Evolutionary conservation across 1,140 invertebrate species (phyloP).

Genomic region (Cotesia chilonis): DNA sequence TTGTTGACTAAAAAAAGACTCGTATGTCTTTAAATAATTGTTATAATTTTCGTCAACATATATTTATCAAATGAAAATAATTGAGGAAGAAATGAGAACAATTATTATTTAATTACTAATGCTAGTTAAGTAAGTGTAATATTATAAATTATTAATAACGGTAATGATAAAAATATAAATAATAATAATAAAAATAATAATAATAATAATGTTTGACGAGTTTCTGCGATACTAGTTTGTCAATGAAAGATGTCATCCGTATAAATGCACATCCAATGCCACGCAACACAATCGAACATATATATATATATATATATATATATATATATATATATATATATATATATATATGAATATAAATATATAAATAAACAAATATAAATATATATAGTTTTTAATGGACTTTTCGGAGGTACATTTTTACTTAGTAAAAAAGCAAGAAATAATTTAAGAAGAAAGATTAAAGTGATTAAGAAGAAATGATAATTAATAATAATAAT

Average conservation of each 20-base stretch:
- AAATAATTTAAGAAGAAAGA: constrained; percentile 38
- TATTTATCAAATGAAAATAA: constrained; percentile 47
- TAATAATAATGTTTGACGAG: constrained; percentile 25
- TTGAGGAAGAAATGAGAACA: constrained; percentile 24
- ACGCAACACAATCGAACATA: constrained; percentile 41
- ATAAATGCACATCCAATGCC: constrained; percentile 45
- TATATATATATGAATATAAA: constrained; percentile 1
- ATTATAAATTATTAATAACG: background rate
- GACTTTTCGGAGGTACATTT: constrained; percentile 28
- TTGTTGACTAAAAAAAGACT: too few species aligned
- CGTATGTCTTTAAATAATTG: too few species aligned
- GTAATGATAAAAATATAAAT: background rate
- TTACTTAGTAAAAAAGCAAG: constrained; percentile 30
- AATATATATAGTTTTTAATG: constrained; percentile 26
- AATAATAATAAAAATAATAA: constrained; percentile 33
- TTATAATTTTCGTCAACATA: too few species aligned
- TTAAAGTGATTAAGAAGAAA: background rate
- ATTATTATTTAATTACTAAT: constrained; percentile 11
- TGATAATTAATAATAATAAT: background rate
- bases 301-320: constrained; percentile 1
- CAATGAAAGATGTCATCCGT: constrained; percentile 37
- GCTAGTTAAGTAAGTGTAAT: constrained; percentile 27
- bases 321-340: constrained; percentile 13
- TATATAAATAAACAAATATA: background rate
- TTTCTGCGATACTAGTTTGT: constrained; percentile 37